phyloP scores from a whole-genome alignment of 2,888 invertebrate genomes.

The Hesperia comma region DNA sequence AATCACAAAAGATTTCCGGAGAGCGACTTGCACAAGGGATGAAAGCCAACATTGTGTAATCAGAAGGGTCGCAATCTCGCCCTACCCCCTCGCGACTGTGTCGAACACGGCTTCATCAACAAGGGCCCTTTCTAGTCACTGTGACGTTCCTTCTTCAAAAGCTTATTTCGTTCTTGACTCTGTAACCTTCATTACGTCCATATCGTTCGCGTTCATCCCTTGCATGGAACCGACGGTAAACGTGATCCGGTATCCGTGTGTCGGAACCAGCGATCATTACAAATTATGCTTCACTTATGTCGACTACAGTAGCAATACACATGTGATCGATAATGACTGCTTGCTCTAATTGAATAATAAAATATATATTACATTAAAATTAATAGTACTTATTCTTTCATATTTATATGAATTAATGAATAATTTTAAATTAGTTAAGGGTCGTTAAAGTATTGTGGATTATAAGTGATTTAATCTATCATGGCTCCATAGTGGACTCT shows the following conservation, averaged over 20 bases:
- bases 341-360: no score
- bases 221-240: not conserved
- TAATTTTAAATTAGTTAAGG: no score
- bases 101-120: conserved; percentile 82
- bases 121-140: conserved; percentile 77
- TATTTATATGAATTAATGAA: no score
- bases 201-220: conserved; percentile 4
- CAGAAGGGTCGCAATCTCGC: conserved; percentile 83
- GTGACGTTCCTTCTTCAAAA: conserved; percentile 69
- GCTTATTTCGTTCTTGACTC: conserved; percentile 50
- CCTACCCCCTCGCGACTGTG: conserved; percentile 66
- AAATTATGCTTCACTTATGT: not conserved
- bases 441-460: no score
- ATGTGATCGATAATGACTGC: no score
- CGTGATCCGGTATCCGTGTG: not conserved
- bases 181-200: conserved; percentile 43
- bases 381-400: no score
- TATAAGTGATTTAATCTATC: no score
- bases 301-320: not conserved
- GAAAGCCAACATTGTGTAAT: conserved; percentile 83
- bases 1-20: conserved; percentile 84
- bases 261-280: not conserved
- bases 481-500: no score
- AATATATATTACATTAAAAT: no score
- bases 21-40: conserved; percentile 82